Conservation (phyloP, 2,888 invertebrate species). For the Tromatobia lineatoria region DNA sequence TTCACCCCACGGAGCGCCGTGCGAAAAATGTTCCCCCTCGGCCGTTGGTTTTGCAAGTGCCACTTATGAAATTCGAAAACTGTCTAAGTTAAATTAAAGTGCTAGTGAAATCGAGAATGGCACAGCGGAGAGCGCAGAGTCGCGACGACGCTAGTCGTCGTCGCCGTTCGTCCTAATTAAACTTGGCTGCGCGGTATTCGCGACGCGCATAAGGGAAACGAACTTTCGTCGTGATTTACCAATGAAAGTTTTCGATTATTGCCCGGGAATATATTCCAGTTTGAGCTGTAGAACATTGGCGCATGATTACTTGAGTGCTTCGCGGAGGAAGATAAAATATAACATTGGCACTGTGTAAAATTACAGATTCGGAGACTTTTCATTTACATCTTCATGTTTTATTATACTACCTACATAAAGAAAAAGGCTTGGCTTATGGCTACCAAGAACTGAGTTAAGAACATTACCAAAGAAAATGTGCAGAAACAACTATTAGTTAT, state of each 20-base stretch:
- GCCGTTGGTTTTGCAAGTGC: conserved; percentile 17
- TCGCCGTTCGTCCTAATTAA: conserved; percentile 74
- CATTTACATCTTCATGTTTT: too few relatives aligned
- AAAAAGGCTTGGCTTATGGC: too few relatives aligned
- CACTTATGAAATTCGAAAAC: conserved; percentile 74
- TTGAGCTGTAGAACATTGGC: neutral
- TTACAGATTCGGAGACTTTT: too few relatives aligned
- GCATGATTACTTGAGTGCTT: neutral
- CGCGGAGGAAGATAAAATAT: too few relatives aligned
- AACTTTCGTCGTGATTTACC: conserved; percentile 56
- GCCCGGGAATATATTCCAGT: neutral
- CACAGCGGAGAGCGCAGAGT: conserved; percentile 38
- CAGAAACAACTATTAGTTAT: too few relatives aligned
- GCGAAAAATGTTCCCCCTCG: conserved; percentile 5
- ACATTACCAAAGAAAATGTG: too few relatives aligned
- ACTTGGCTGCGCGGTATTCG: conserved; percentile 58
- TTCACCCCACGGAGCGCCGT: neutral
- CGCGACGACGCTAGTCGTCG: conserved; percentile 34
- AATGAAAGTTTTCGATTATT: conserved; percentile 56
- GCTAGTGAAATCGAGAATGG: conserved; percentile 70
- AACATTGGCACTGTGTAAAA: too few relatives aligned
- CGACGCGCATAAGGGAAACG: conserved; percentile 18
- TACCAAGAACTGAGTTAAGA: too few relatives aligned
- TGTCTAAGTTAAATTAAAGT: conserved; percentile 77
- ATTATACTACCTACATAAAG: too few relatives aligned